A percentile compares a stretch with the other conserved stretches of the same genome.
phyloP scores from a whole-genome alignment of 2,888 invertebrate species.

The Pristionchus entomophagus region DNA sequence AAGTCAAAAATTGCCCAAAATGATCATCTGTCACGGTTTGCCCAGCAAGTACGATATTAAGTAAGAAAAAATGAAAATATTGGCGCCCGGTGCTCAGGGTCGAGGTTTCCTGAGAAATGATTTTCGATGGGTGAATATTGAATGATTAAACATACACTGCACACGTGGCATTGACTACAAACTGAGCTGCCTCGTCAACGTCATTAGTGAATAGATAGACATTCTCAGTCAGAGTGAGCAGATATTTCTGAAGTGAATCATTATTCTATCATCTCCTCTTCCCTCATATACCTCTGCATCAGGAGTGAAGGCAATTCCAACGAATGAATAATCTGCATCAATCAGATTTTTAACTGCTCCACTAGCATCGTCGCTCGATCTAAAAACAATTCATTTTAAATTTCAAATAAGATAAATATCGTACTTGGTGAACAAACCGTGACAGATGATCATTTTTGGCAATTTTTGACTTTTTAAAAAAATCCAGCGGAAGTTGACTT shows the following conservation, averaged over 20 bases:
- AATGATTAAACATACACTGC: neutral
- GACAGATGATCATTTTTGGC: too few relatives aligned
- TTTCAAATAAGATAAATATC: neutral
- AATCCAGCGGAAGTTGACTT: too few relatives aligned
- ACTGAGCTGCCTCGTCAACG: neutral
- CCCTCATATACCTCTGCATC: neutral
- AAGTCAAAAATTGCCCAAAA: too few relatives aligned
- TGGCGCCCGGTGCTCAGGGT: neutral
- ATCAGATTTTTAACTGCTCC: neutral
- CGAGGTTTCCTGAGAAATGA: neutral
- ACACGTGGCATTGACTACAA: constrained; percentile 21
- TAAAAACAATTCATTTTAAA: neutral
- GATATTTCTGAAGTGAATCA: neutral
- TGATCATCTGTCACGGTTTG: too few relatives aligned
- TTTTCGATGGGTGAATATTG: neutral
- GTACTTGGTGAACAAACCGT: too few relatives aligned
- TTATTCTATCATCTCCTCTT: neutral
- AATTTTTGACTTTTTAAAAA: too few relatives aligned
- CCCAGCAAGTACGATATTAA: too few relatives aligned
- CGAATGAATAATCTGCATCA: neutral
- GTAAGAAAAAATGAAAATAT: too few relatives aligned
- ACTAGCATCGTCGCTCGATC: neutral
- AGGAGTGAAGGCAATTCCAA: constrained; percentile 14
- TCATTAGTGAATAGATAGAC: constrained; percentile 25
- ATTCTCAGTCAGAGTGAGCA: neutral